Evolutionary conservation across 2,797 vertebrate species (phyloP), one percentile per base, ranked within the genome.

Genomic region (Sebastes hubbsi): DNA sequence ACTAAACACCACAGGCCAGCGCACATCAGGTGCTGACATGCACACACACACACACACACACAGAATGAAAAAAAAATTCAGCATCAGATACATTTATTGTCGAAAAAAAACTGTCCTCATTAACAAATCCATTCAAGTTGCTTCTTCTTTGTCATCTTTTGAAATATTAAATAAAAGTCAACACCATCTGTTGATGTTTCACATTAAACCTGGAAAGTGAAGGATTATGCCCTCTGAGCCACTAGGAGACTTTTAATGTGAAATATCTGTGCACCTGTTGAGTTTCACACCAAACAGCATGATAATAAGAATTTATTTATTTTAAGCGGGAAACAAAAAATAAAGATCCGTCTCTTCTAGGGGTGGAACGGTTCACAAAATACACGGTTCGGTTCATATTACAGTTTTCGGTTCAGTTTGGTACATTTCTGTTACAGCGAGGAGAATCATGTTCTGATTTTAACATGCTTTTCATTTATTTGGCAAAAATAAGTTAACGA

Each of bases 1-100:
- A 99, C 97, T 90, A 99, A 93, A 93, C 98, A 99, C 98, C 98
- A 99, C 74, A 99, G 95, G 20, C 98, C 98, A 30, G 98, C 97
- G 66, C 98, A 99, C 98, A 99, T 99, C 90, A 99, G 94, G 93
- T 99, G 97, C 98, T 99, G 93, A 14, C 88, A 95, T 56, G 81
- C 58, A 95, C 80, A 92, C 25, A 72, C 11, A 82, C 30, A 72
- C 20, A 63, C 29, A 32, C 49, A 49, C 20, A 69, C 60, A 63
- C 67, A 78, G 29, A 38, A 38, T 3, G 6, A 36, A 52, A 16
- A 32, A 36, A 52, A 16, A 32, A 60, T 56, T 68, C 25, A 59
- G 4, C 25, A 67, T 81, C 24, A 67, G 4, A 58, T 65, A 2
- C 3, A 63, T 36, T 25, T 56, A 25, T 32, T 34, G 16, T 65